Conservation (phyloP, 2,797 vertebrate genomes). For the Onychomys arenicola region DNA sequence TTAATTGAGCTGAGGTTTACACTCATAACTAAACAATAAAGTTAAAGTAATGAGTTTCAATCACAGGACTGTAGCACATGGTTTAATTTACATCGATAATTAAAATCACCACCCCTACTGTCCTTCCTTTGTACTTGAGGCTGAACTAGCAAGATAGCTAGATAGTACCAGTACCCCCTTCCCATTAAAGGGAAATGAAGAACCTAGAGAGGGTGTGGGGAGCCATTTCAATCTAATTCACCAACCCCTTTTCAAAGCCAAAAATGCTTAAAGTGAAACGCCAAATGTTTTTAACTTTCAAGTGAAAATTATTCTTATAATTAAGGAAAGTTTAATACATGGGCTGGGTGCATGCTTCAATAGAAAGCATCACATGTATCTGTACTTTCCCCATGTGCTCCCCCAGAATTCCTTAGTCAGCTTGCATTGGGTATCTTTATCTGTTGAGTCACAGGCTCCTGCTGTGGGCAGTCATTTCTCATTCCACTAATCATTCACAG, state of each 20-base stretch:
- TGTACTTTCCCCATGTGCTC: background rate
- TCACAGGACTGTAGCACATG: conserved; percentile 81
- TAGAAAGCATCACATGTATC: background rate
- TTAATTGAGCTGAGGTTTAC: conserved; percentile 85
- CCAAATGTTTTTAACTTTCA: conserved; percentile 63
- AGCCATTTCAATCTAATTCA: conserved; percentile 18
- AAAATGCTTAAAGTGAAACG: conserved; percentile 50
- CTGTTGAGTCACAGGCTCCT: conserved; percentile 61
- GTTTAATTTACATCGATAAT: conserved; percentile 86
- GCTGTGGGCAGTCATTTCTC: conserved; percentile 57
- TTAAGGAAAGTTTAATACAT: conserved; percentile 59
- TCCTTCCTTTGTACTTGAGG: conserved; percentile 83
- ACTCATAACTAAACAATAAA: conserved; percentile 86
- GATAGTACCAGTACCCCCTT: conserved; percentile 65
- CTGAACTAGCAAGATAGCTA: conserved; percentile 67
- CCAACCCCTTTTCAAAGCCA: background rate
- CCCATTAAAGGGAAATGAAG: conserved; percentile 51
- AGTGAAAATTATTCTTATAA: conserved; percentile 67
- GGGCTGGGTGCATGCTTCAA: background rate
- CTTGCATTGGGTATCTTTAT: background rate
- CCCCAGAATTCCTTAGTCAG: conserved; percentile 44
- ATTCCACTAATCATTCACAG: conserved; percentile 54
- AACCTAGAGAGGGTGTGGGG: background rate
- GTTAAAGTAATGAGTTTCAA: conserved; percentile 85
- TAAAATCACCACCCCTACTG: conserved; percentile 83